Evolutionary conservation across 2,888 invertebrate species (phyloP), one percentile per base, ranked within the genome.

Genomic region (Mythimna lalbum): DNA sequence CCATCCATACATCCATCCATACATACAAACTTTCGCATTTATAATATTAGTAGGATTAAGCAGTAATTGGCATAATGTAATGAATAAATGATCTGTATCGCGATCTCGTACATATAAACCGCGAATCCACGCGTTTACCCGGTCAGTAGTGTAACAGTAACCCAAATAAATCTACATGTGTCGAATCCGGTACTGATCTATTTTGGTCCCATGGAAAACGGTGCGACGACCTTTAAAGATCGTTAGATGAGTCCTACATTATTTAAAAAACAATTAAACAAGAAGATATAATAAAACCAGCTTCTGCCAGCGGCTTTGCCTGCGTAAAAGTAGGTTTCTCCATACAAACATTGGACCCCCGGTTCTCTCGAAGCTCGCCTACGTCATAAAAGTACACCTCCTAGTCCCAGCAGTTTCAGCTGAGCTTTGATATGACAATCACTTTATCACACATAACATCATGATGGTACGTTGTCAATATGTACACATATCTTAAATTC

Each of bases 121-220:
- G 73, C 79, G 79, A 78, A 85, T 84, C 53, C 73, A 83, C 73
- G 63, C 79, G 85, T 87, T 90, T 88, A 91, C 90, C 90, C 81
- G 89, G 90, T 90, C 89, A 89, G 82, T 64, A 75, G 84, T 84
- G 90, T 88, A 86, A 90, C 89, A 82, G 87, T 93, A 91, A 93
- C 93, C 93, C 71, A 89, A 89, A 92, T 92, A 90, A 91, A 90
- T 89, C 66, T 84, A 84, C 88, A 89, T 90, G 89, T 89, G 90
- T 90, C 88, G 89, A 92, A 89, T 90, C 88, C 88, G 85, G 87
- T 84, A 66, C 87, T 78, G 82, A 66, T 81, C 90, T 93, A 93
- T 93, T 93, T 86, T 62, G 85, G 73, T 76, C 69, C 68, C 78
- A 83, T 83, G 84, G 87, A 84, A 90, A 89, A 85, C 82, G 73